Conservation (phyloP, 2,888 invertebrate species). For the Drosophila maculinotata region DNA sequence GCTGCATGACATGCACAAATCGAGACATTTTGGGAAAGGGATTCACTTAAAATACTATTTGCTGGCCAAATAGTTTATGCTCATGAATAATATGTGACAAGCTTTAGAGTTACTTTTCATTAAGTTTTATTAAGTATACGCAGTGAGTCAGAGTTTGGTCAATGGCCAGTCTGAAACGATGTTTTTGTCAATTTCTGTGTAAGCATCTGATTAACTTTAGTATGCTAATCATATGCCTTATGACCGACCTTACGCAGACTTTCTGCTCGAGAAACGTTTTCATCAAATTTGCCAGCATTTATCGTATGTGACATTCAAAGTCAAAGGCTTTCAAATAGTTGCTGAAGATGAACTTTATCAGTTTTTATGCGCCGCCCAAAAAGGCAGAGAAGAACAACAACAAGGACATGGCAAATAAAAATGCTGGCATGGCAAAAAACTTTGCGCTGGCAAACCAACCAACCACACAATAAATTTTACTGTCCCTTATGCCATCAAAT, state of each 20-base stretch:
- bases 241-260: constrained; percentile 16
- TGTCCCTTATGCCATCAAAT: constrained; percentile 60
- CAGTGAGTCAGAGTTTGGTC: constrained; percentile 12
- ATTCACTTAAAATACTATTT: not conserved
- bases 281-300: constrained; percentile 37
- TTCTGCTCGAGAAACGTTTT: constrained; percentile 25
- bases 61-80: not conserved
- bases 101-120: not conserved
- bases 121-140: constrained; percentile 13
- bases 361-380: constrained; percentile 58
- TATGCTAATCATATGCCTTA: constrained; percentile 48
- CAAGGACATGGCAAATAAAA: constrained; percentile 13
- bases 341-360: constrained; percentile 74
- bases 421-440: constrained; percentile 33
- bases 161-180: constrained; percentile 13
- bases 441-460: constrained; percentile 24
- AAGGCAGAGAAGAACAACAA: constrained; percentile 3
- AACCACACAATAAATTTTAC: constrained; percentile 74
- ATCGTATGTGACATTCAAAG: constrained; percentile 52
- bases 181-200: constrained; percentile 14
- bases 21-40: not conserved
- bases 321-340: constrained; percentile 66
- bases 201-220: constrained; percentile 18
- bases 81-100: constrained; percentile 11
- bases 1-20: constrained; percentile 5